Base-by-base conservation (phyloP, 2,888 invertebrate genomes). In the Parapristionchus giblindavisi region DNA sequence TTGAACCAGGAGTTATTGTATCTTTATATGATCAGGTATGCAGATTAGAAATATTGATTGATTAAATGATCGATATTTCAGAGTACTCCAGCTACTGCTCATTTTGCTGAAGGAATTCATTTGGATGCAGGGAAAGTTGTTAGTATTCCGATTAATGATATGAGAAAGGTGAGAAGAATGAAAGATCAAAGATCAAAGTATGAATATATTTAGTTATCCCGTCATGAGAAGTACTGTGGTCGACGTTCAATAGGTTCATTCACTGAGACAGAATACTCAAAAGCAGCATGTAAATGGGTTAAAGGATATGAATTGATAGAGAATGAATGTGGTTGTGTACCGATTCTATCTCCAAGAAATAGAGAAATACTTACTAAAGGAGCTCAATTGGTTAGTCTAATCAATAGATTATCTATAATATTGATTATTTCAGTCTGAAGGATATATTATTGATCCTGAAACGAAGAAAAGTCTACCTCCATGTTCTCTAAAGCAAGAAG, bases 111-210 rank as follows among this genome's bases (percentile, higher is more conserved):
- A 75, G 85, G 85, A 56, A 84, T 85, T 48, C 85, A 85, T 76
- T 56, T 85, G 52, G 85, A 85, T 73, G 81, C 84, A 2, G 85
- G 85, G 14, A 85, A 85, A 75, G 79, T 81, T 2, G 85, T 85
- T 27, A 82, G 83, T 14, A 85, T 85, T 70, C 85, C 85, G 1
- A 83, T 85, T 29, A 85, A 85, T 34, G 85, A 85, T 68, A 81
- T 85, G 38, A 51, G 85, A 75, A 80, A 82, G 73, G 77, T 79
- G 21, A 17, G 77, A 68, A 2, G 1, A 43, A 17, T 43, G 8
- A 8, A 17, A 43, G 43, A 43, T 54, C 14, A 54, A 54, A n/a
- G 8, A 54, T 24, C 6, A 54, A 24, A 54, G 11, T 32, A 4
- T 60, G 60, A 32, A 8, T 14, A 11, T 29, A 61, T 76, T 65